Base-by-base conservation (phyloP, 1,140 invertebrate genomes). In the Musca domestica region DNA sequence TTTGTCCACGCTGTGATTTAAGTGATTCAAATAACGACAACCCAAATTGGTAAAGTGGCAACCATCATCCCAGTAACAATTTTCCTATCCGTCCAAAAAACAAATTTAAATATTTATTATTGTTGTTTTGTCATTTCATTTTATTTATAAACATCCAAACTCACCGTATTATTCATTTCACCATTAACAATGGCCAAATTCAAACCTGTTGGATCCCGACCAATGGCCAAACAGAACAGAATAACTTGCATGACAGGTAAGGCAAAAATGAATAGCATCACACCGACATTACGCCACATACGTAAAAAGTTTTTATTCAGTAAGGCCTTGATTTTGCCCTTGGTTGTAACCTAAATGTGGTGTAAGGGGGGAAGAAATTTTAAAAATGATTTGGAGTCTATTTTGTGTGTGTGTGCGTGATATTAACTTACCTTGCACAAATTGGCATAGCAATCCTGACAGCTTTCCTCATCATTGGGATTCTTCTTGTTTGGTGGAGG, bases 221-320 rank as follows among this genome's bases (percentile, higher is more conserved):
- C 96, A 71, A 98, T 96, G 22, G 95, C 94, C 70, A 96, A 80
- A 82, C 95, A 98, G 85, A 98, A 98, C 3, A 98, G 87, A 54
- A 96, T 91, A n/a, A 95, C 94, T 85, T 98, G 95, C 83, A 95
- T 90, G 2, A 95, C 91, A 30, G 95, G 95, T 72, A 98, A 83
- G 10, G 91, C 90, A 75, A 97, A 95, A 75, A 97, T 94, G 83
- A 98, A 98, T 68, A 93, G 82, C 89, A 96, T 93, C 19, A 95
- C 90, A 49, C 92, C 93, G 54, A 95, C 91, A 81, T 98, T 98
- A 70, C 95, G 86, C 89, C 92, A 94, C 90, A 97, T 95, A 70
- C 93, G 87, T 25, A 95, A 86, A 77, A 96, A 91, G 83, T 98
- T 98, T 83, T 98, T 98, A 82, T 94, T 92, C 64, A 95, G 85